Evolutionary conservation across 2,797 vertebrate genomes (phyloP).

Genomic region (Falco berigora): DNA sequence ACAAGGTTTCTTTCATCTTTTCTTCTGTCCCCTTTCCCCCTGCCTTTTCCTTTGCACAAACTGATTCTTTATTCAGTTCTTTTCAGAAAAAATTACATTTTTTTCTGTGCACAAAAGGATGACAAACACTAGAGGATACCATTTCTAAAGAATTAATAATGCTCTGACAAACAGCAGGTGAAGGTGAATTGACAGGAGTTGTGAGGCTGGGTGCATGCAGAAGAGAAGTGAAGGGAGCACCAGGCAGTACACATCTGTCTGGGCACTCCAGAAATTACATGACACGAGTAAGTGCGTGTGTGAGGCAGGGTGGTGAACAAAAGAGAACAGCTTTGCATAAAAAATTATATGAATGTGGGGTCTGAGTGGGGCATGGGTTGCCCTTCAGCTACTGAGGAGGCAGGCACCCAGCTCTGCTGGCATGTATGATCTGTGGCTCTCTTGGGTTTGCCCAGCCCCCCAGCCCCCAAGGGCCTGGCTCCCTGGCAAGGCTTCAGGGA

Average conservation of each 20-base stretch:
- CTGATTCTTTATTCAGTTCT: not conserved
- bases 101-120: not conserved
- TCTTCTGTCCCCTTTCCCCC: not conserved
- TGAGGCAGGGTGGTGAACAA: not conserved
- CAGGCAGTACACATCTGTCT: not conserved
- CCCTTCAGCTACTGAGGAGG: not conserved
- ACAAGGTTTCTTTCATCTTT: constrained; percentile 29
- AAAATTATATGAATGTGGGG: not conserved
- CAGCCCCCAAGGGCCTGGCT: accelerated
- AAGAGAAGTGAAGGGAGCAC: not conserved
- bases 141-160: not conserved
- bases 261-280: not conserved
- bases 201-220: not conserved
- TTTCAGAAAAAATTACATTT: not conserved
- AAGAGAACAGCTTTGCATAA: not conserved
- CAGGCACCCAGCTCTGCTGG: not conserved
- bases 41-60: not conserved
- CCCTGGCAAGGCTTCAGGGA: not conserved
- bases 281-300: accelerated
- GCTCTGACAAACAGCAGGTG: not conserved
- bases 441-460: not conserved
- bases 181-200: not conserved
- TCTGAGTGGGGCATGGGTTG: not conserved
- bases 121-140: not conserved
- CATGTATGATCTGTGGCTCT: not conserved